phyloP scores from a whole-genome alignment of 2,888 invertebrate species.

The Drosophila colorata region DNA sequence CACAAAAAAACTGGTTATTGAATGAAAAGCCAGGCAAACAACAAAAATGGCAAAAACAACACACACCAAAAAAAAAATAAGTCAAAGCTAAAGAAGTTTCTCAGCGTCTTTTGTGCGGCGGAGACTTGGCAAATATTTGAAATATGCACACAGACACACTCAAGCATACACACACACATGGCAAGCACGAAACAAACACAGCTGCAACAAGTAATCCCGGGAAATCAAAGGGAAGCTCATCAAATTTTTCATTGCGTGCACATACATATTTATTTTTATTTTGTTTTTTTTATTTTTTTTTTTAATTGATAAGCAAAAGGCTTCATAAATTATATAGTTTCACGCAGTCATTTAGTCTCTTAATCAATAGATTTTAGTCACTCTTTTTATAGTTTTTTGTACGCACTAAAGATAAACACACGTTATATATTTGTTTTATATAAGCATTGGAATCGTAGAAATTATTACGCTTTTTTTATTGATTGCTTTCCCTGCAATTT shows the following conservation, averaged over 20 bases:
- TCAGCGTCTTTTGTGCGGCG: constrained; percentile 43
- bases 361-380: constrained; percentile 34
- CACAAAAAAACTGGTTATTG: constrained; percentile 79
- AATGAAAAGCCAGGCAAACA: constrained; percentile 72
- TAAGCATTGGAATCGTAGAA: constrained; percentile 22
- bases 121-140: constrained; percentile 66
- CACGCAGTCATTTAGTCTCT: constrained; percentile 26
- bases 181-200: constrained; percentile 29
- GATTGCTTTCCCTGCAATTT: constrained; percentile 31
- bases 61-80: constrained; percentile 34
- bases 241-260: constrained; percentile 4
- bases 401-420: constrained; percentile 56
- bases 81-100: constrained; percentile 69
- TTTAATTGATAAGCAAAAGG: constrained; percentile 27
- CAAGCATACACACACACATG: constrained; percentile 17
- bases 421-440: constrained; percentile 26
- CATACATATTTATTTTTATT: too few relatives aligned
- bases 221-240: constrained; percentile 4
- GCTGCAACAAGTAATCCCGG: constrained; percentile 40
- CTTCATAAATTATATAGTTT: constrained; percentile 35
- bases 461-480: constrained; percentile 45
- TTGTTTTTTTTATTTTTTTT: too few relatives aligned
- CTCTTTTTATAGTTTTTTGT: constrained; percentile 27
- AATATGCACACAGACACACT: constrained; percentile 60
- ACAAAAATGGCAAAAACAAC: constrained; percentile 61